Percentiles rank a stretch among this genome's conserved stretches.
phyloP scores from a whole-genome alignment of 2,888 invertebrate species.

The Ditylenchus weischeri region DNA sequence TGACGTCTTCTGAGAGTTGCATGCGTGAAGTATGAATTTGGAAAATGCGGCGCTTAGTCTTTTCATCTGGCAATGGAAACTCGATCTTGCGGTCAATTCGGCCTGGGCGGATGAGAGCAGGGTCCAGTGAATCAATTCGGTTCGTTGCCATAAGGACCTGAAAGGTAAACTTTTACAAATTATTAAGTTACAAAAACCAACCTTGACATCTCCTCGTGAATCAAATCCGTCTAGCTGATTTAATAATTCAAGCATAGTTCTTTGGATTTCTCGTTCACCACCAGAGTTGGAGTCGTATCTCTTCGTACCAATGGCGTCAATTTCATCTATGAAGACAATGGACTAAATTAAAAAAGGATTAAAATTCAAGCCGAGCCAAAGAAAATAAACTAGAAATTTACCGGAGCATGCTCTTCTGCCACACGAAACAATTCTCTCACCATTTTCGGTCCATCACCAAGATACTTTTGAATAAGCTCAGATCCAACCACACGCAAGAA shows the following conservation, averaged over 20 bases:
- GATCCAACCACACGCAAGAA: constrained; percentile 98
- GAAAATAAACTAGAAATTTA: constrained; percentile 20
- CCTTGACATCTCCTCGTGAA: constrained; percentile 91
- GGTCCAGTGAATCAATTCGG: constrained; percentile 89
- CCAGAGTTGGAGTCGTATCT: constrained; percentile 97
- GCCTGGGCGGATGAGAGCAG: constrained; percentile 94
- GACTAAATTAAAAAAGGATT: constrained; percentile 63
- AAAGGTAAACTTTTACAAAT: constrained; percentile 63
- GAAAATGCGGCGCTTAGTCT: constrained; percentile 78
- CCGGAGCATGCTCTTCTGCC: constrained; percentile 97
- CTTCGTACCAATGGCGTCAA: constrained; percentile 97
- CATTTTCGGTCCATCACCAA: constrained; percentile 95
- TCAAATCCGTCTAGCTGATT: constrained; percentile 98
- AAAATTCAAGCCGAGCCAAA: background rate
- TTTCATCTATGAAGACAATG: constrained; percentile 99
- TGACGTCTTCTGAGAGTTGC: constrained; percentile 94
- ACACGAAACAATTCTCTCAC: constrained; percentile 95
- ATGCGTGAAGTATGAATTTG: constrained; percentile 94
- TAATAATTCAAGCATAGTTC: constrained; percentile 96
- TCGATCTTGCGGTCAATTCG: constrained; percentile 99
- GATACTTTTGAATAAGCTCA: constrained; percentile 94
- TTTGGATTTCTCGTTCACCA: constrained; percentile 96
- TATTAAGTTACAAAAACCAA: constrained; percentile 57
- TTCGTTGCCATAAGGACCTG: constrained; percentile 61
- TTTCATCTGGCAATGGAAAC: constrained; percentile 97